phyloP scores from a whole-genome alignment of 2,113 vertebrate genomes.

The Melozone crissalis region DNA sequence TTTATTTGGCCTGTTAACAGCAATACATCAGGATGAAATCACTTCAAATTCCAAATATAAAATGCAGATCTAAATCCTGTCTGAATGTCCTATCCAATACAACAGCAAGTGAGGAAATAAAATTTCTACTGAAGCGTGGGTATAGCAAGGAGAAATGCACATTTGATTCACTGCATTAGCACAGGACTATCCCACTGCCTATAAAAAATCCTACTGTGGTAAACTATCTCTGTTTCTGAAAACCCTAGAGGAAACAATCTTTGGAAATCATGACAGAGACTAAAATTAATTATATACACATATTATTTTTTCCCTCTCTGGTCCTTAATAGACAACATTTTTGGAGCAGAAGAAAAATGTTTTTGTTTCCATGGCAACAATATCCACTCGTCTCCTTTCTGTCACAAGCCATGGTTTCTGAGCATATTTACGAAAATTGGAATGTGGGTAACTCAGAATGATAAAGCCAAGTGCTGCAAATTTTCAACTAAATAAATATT shows the following conservation, averaged over 20 bases:
- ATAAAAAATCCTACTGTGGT: neutral
- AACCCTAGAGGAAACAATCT: neutral
- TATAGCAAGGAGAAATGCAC: neutral
- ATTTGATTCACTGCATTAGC: neutral
- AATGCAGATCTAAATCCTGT: slow-evolving; percentile 1
- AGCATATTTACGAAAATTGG: slow-evolving; percentile 70
- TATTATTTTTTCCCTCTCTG: slow-evolving; percentile 7
- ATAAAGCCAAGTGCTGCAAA: slow-evolving; percentile 67
- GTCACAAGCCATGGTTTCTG: slow-evolving; percentile 65
- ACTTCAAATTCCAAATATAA: neutral
- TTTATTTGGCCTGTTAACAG: neutral
- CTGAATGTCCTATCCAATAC: slow-evolving; percentile 1
- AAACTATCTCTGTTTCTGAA: slow-evolving; percentile 1
- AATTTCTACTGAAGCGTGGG: neutral
- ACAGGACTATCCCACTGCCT: neutral
- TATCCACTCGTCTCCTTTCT: slow-evolving; percentile 58
- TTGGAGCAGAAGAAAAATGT: slow-evolving; percentile 68
- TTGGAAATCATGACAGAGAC: slow-evolving; percentile 10
- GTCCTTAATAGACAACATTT: slow-evolving; percentile 69
- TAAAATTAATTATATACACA: slow-evolving; percentile 46
- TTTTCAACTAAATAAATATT: slow-evolving; percentile 73
- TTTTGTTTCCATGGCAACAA: slow-evolving; percentile 77
- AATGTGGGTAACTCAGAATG: slow-evolving; percentile 62
- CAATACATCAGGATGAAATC: neutral
- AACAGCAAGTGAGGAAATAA: neutral